phyloP scores from a whole-genome alignment of 2,888 invertebrate species.

The Cataglyphis livida region DNA sequence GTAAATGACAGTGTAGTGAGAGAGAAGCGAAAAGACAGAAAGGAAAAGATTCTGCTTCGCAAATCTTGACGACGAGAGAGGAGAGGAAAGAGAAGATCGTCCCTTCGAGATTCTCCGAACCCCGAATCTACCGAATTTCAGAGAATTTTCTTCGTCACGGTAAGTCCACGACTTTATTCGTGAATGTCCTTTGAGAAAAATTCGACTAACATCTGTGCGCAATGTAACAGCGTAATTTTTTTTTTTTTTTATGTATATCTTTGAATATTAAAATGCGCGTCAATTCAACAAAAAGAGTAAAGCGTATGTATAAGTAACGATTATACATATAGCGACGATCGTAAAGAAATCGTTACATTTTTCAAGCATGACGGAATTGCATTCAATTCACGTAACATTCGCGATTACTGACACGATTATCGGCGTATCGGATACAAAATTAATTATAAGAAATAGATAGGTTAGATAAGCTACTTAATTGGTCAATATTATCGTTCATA shows the following conservation, averaged over 20 bases:
- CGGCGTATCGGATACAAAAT: not conserved
- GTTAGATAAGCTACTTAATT: not conserved
- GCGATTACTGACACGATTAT: not conserved
- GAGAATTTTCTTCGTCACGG: constrained; percentile 24
- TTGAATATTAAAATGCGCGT: not conserved
- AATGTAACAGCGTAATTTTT: not conserved
- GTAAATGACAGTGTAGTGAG: constrained; percentile 23
- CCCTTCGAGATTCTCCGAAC: not conserved
- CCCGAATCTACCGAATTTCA: not conserved
- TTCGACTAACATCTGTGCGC: not conserved
- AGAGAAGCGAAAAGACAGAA: constrained; percentile 9
- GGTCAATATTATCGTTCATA: not conserved
- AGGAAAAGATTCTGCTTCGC: constrained; percentile 16
- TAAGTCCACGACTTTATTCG: constrained; percentile 26
- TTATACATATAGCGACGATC: too few relatives aligned
- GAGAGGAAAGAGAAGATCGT: not conserved
- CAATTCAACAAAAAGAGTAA: not conserved
- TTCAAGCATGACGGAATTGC: not conserved
- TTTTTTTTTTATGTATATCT: not conserved
- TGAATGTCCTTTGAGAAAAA: not conserved
- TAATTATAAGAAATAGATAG: not conserved
- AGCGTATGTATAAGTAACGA: constrained; percentile 24
- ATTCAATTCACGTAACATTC: not conserved
- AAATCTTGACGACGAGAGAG: constrained; percentile 6
- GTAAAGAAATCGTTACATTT: constrained; percentile 31